phyloP scores from a whole-genome alignment of 1,140 invertebrate genomes.

The Lepidurus arcticus region DNA sequence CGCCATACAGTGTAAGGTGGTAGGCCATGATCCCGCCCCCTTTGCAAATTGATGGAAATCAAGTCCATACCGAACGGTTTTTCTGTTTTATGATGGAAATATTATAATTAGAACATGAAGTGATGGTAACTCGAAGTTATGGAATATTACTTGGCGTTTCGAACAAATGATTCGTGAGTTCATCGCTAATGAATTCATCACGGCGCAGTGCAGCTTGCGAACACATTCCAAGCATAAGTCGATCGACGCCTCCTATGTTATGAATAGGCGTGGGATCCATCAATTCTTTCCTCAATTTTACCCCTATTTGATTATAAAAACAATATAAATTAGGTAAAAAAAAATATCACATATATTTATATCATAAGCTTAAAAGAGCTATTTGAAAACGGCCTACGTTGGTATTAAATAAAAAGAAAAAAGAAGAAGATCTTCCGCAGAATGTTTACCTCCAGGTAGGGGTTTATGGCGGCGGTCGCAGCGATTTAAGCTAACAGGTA shows the following conservation, averaged over 20 bases:
- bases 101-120: slow-evolving; percentile 26
- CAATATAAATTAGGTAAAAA: background rate
- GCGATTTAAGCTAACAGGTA: slow-evolving; percentile 44
- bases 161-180: slow-evolving; percentile 82
- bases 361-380: background rate
- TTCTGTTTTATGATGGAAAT: slow-evolving; percentile 27
- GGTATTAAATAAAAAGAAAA: background rate
- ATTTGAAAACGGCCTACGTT: background rate
- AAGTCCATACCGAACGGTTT: slow-evolving; percentile 50
- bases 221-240: slow-evolving; percentile 63
- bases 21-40: slow-evolving; percentile 78
- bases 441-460: slow-evolving; percentile 30
- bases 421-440: background rate
- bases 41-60: slow-evolving; percentile 56
- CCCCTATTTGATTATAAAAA: slow-evolving; percentile 51
- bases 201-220: slow-evolving; percentile 70
- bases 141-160: slow-evolving; percentile 55
- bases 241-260: slow-evolving; percentile 67
- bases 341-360: background rate
- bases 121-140: background rate
- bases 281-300: slow-evolving; percentile 69
- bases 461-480: slow-evolving; percentile 40
- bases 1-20: slow-evolving; percentile 75
- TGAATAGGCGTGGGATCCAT: slow-evolving; percentile 52
- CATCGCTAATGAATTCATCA: slow-evolving; percentile 72